These are phyloP conservation scores for Bruchidius siliquastri DNA, from an alignment of 2,888 invertebrate genomes.

Conservation along the genomic window DNA sequence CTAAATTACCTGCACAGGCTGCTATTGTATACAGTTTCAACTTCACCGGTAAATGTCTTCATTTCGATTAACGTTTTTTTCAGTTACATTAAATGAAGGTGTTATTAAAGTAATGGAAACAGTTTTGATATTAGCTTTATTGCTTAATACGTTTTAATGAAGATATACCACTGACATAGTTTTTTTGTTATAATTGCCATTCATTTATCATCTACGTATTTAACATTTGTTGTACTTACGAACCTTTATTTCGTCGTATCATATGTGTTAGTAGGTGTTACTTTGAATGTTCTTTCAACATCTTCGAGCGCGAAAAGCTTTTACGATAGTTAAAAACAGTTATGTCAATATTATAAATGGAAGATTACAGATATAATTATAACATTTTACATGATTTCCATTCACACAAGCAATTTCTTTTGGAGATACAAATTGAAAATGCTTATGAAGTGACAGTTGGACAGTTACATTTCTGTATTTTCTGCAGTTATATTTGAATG, in stretches of 20 bases:
- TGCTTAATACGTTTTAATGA: background rate
- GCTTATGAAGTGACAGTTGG: too few relatives aligned
- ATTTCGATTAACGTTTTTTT: background rate
- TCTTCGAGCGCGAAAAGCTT: background rate
- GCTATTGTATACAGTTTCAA: background rate
- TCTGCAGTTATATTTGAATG: too few relatives aligned
- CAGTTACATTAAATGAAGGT: background rate
- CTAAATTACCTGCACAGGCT: background rate
- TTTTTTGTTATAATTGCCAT: background rate
- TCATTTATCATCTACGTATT: background rate
- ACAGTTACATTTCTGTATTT: too few relatives aligned
- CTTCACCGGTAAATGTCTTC: background rate
- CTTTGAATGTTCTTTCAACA: background rate
- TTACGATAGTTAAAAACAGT: background rate
- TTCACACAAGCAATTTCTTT: background rate
- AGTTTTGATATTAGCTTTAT: background rate
- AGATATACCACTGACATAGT: background rate
- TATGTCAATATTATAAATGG: background rate
- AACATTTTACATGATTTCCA: too few relatives aligned
- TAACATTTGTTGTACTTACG: background rate
- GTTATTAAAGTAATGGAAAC: background rate
- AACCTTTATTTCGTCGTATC: background rate
- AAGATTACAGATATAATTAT: background rate
- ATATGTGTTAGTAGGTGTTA: background rate
- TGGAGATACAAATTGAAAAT: background rate